phyloP scores from a whole-genome alignment of 1,140 invertebrate species.

The Lepidurus couesii region DNA sequence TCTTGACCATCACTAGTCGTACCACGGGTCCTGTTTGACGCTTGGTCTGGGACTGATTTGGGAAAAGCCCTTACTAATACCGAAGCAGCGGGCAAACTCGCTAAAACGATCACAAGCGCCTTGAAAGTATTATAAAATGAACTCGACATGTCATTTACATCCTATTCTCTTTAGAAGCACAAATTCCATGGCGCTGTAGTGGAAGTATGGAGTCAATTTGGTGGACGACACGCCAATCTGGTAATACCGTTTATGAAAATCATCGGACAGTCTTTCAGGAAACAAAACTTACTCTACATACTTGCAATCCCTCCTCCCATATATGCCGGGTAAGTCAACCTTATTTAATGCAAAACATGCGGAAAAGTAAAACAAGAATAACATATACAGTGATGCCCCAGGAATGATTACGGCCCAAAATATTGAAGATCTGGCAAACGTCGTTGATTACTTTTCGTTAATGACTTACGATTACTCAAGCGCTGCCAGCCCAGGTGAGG shows the following conservation, averaged over 20 bases:
- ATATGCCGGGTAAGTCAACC: conserved; percentile 52
- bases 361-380: background rate
- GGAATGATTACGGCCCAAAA: conserved; percentile 70
- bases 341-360: background rate
- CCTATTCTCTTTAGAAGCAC: conserved; percentile 46
- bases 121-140: conserved; percentile 50
- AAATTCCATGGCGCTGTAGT: conserved; percentile 80
- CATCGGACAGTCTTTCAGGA: conserved; percentile 48
- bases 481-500: conserved; percentile 65
- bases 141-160: background rate
- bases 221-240: conserved; percentile 56
- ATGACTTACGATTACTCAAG: conserved; percentile 89
- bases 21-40: conserved; percentile 78
- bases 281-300: conserved; percentile 59
- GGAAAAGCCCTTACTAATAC: conserved; percentile 56
- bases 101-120: conserved; percentile 54
- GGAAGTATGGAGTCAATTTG: conserved; percentile 81
- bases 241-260: conserved; percentile 58
- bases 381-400: conserved; percentile 42
- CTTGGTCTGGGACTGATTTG: conserved; percentile 66
- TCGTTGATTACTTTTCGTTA: conserved; percentile 78
- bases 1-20: conserved; percentile 52
- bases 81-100: conserved; percentile 53
- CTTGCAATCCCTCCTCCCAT: conserved; percentile 74
- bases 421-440: conserved; percentile 66